Conservation (phyloP, 2,888 invertebrate species). For the Agrypnus murinus region DNA sequence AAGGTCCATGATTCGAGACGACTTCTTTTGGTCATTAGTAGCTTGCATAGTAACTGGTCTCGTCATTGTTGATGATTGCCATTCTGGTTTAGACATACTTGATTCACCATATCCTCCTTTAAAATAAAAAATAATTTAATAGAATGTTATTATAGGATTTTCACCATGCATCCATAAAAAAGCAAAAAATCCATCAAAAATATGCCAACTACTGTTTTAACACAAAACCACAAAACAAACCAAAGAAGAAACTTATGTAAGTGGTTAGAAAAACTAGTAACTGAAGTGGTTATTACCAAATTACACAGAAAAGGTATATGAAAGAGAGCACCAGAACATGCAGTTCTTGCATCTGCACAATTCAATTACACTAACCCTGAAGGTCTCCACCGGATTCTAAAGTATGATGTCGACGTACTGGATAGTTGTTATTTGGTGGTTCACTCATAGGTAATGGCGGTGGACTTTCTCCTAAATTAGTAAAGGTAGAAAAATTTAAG, state of each 20-base stretch:
- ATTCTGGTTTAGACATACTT: slow-evolving; percentile 57
- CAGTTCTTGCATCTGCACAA: not conserved
- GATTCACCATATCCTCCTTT: slow-evolving; percentile 51
- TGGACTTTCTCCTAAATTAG: slow-evolving; percentile 73
- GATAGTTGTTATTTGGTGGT: slow-evolving; percentile 70
- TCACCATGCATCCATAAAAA: not conserved
- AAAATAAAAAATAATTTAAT: slow-evolving; percentile 21
- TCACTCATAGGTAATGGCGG: slow-evolving; percentile 76
- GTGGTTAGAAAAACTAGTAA: not conserved
- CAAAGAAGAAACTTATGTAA: not conserved
- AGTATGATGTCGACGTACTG: slow-evolving; percentile 63
- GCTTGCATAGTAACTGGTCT: slow-evolving; percentile 59
- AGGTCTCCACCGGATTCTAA: slow-evolving; percentile 66
- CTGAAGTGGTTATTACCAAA: not conserved
- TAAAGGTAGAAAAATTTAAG: slow-evolving; percentile 26
- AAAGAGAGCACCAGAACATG: slow-evolving; percentile 4
- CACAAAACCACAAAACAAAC: not conserved
- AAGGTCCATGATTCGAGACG: slow-evolving; percentile 76
- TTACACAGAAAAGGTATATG: not conserved
- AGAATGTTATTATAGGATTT: not conserved
- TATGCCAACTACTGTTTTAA: not conserved
- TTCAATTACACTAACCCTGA: slow-evolving; percentile 67
- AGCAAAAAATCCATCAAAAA: slow-evolving; percentile 6
- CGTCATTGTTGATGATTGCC: slow-evolving; percentile 50
- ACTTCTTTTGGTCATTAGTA: slow-evolving; percentile 76